These are phyloP conservation scores for Ceratoteleas bidentatus DNA, from an alignment of 1,140 invertebrate genomes.

Conservation along the genomic window DNA sequence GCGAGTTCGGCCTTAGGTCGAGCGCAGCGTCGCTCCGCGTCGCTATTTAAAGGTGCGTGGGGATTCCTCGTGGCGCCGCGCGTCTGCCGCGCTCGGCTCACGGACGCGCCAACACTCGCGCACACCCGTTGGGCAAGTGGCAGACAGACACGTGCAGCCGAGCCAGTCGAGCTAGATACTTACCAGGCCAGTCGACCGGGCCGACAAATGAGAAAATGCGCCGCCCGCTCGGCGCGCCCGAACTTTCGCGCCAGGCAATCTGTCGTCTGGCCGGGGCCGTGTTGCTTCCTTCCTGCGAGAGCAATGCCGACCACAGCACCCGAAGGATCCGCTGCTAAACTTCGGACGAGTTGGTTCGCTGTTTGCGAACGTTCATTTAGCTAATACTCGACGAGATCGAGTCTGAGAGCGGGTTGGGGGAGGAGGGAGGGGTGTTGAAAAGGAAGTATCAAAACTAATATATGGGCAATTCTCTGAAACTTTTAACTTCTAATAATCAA, in stretches of 20 bases:
- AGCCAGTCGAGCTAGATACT: conserved; percentile 57
- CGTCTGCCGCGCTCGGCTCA: conserved; percentile 70
- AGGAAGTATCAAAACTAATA: no score
- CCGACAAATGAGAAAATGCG: conserved; percentile 51
- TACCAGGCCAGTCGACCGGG: conserved; percentile 56
- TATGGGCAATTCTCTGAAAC: no score
- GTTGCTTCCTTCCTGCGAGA: neutral
- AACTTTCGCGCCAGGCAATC: neutral
- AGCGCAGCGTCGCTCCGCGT: conserved; percentile 53
- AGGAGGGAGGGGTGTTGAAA: no score
- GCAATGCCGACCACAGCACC: neutral
- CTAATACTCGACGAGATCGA: neutral
- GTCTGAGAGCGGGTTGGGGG: no score
- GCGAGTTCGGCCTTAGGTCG: conserved; percentile 61
- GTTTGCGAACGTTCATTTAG: neutral
- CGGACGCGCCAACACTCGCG: conserved; percentile 32
- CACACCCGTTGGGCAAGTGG: conserved; percentile 18
- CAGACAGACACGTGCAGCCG: conserved; percentile 45
- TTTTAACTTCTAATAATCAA: no score
- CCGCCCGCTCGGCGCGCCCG: conserved; percentile 5
- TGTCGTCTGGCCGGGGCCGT: neutral
- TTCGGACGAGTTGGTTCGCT: no score
- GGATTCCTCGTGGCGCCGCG: conserved; percentile 77
- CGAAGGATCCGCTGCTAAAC: neutral
- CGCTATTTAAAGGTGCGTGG: conserved; percentile 74